Percentiles rank a stretch among this genome's conserved stretches.
phyloP scores from a whole-genome alignment of 2,888 invertebrate species.

The Ommatoiulus sabulosus region DNA sequence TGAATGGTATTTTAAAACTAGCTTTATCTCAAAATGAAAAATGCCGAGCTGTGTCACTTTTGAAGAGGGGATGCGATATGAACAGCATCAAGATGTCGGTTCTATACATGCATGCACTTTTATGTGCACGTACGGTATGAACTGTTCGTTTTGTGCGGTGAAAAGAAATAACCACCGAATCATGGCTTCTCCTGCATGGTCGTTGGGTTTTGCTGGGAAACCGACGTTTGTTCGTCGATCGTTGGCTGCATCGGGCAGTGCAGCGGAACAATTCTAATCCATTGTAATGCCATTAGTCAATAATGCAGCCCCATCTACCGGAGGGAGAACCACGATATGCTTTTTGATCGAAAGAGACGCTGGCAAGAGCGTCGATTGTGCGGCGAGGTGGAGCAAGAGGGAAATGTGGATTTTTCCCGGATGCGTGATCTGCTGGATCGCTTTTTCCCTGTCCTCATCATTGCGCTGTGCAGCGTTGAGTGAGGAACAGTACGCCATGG shows the following conservation, averaged over 20 bases:
- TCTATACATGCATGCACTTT: too few species aligned
- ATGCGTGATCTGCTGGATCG: neutral
- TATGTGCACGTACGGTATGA: too few species aligned
- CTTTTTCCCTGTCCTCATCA: conserved; percentile 1
- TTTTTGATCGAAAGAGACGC: neutral
- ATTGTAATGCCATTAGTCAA: conserved; percentile 19
- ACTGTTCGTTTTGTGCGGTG: too few species aligned
- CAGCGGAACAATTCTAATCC: neutral
- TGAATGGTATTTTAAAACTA: too few species aligned
- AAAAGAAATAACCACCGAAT: neutral
- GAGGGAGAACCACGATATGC: neutral
- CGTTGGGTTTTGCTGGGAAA: neutral
- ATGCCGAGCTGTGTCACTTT: too few species aligned
- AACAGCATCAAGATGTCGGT: too few species aligned
- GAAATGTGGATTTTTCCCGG: conserved; percentile 7
- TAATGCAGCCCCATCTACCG: neutral
- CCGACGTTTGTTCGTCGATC: neutral
- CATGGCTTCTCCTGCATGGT: neutral
- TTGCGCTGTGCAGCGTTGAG: neutral
- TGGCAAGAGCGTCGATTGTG: conserved; percentile 24
- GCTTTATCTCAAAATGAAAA: too few species aligned
- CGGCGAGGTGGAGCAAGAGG: neutral
- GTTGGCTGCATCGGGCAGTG: neutral
- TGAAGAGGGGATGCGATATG: too few species aligned
- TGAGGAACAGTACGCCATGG: neutral